Conservation (phyloP, 35 echinoderm and acorn worm genomes). For the Patiria miniata region DNA sequence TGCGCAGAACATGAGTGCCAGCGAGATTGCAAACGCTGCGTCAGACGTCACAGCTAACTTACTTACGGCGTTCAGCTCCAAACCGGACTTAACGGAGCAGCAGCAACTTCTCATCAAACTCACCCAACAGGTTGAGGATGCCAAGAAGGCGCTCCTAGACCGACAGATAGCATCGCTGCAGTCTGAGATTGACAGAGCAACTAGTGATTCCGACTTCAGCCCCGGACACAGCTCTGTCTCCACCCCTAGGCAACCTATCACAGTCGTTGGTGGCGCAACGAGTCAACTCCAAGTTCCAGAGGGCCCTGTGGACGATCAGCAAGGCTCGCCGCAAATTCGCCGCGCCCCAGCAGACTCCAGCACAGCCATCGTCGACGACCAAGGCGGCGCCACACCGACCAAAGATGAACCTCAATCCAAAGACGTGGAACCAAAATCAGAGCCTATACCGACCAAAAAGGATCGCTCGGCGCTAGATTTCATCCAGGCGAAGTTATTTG, state of each 20-base stretch:
- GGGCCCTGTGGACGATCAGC: background rate
- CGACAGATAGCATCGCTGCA: conserved; percentile 92
- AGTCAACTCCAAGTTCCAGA: background rate
- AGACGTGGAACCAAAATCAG: background rate
- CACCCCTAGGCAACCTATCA: background rate
- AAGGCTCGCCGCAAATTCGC: conserved; percentile 39
- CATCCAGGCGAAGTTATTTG: background rate
- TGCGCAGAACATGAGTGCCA: conserved; percentile 38
- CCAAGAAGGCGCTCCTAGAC: conserved; percentile 95
- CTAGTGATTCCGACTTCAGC: conserved; percentile 50
- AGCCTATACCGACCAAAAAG: background rate
- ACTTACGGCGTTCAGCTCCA: conserved; percentile 65
- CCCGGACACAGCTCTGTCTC: background rate
- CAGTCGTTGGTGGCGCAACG: background rate
- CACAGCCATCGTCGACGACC: conserved; percentile 27
- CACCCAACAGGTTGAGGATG: conserved; percentile 91
- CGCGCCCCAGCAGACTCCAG: conserved; percentile 61
- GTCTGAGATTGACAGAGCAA: conserved; percentile 81
- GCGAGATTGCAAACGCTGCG: conserved; percentile 74
- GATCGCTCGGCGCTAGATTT: background rate
- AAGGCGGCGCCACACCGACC: conserved; percentile 8
- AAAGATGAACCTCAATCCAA: conserved; percentile 43
- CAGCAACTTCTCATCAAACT: conserved; percentile 85
- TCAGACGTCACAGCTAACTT: conserved; percentile 79
- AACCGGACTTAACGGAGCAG: conserved; percentile 79